phyloP scores from a whole-genome alignment of 2,113 vertebrate species.

The Alces alces region DNA sequence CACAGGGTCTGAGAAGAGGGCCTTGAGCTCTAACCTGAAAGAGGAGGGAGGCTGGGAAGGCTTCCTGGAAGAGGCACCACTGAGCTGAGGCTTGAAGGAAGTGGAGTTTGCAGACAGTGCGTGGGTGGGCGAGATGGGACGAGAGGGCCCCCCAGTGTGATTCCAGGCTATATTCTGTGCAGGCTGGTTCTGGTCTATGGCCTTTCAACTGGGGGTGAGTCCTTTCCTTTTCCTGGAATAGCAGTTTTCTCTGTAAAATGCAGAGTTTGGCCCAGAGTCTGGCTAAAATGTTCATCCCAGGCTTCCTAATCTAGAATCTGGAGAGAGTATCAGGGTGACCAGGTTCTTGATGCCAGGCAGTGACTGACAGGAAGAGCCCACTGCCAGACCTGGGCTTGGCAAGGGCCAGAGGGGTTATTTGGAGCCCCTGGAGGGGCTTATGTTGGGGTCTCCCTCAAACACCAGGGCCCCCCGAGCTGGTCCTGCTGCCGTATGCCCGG shows the following conservation, averaged over 20 bases:
- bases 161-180: background rate
- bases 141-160: too few relatives aligned
- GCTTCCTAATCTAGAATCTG: background rate
- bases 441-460: background rate
- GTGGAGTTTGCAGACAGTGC: background rate
- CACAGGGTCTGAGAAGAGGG: background rate
- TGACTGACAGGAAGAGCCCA: background rate
- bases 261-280: background rate
- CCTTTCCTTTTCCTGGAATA: background rate
- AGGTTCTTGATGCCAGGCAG: background rate
- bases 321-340: background rate
- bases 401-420: background rate
- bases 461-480: background rate
- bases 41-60: background rate
- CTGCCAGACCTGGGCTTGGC: rapidly evolving
- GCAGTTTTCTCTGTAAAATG: background rate
- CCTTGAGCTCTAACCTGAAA: background rate
- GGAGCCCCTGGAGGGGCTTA: background rate
- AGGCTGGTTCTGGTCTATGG: background rate
- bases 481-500: rapidly evolving
- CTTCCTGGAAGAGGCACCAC: background rate
- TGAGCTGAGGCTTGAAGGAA: background rate
- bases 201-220: background rate
- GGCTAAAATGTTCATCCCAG: background rate
- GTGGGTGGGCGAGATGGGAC: background rate